Evolutionary conservation across 2,797 vertebrate genomes (phyloP).

Genomic region (Protosalanx chinensis): DNA sequence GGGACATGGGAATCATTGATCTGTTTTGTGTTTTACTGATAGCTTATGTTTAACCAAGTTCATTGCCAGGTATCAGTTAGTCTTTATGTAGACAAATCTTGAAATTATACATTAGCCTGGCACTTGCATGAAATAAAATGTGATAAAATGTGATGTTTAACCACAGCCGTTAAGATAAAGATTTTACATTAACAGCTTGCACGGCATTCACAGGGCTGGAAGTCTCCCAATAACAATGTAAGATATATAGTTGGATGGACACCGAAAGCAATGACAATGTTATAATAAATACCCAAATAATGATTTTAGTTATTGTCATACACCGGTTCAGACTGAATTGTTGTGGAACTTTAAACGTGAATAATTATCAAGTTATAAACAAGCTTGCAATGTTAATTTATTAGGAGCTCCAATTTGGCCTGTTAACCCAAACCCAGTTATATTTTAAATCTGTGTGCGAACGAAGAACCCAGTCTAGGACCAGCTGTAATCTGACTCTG

Average conservation of each 20-base stretch:
- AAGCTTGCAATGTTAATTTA: background rate
- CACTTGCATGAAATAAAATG: background rate
- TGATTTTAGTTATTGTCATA: too few species aligned
- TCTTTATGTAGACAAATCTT: background rate
- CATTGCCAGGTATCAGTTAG: background rate
- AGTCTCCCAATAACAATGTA: too few species aligned
- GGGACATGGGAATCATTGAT: background rate
- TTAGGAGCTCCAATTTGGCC: background rate
- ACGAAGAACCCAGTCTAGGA: background rate
- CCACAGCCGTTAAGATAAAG: too few species aligned
- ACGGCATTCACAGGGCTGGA: too few species aligned
- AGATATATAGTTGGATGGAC: too few species aligned
- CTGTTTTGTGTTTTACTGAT: background rate
- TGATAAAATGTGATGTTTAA: background rate
- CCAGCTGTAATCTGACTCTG: constrained; percentile 35
- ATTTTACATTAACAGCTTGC: too few species aligned
- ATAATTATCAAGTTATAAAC: background rate
- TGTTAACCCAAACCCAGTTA: background rate
- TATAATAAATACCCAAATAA: too few species aligned
- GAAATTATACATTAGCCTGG: background rate
- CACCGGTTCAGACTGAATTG: background rate
- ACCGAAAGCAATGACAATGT: too few species aligned
- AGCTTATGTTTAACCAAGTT: constrained; percentile 27
- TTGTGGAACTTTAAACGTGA: background rate
- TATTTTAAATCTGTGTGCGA: background rate